Evolutionary conservation across 2,797 vertebrate genomes (phyloP).

Genomic region (Gouania willdenowi): DNA sequence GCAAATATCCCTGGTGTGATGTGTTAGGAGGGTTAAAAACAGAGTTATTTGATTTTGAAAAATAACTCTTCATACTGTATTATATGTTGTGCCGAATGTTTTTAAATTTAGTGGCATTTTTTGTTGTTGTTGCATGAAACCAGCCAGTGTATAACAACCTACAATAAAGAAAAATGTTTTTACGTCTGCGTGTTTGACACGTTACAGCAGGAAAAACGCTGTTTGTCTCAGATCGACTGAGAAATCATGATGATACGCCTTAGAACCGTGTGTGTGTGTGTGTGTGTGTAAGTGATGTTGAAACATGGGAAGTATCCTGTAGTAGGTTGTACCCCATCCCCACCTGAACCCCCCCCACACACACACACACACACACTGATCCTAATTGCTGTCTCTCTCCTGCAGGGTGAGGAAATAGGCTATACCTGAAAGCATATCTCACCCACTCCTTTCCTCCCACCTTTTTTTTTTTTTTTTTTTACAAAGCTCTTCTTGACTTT

Average conservation of each 20-base stretch:
- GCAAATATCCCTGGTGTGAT: too few relatives aligned
- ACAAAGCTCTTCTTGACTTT: neutral
- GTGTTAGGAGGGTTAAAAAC: too few relatives aligned
- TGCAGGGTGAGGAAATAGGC: slow-evolving; percentile 57
- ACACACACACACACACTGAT: slow-evolving; percentile 19
- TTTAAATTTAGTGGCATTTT: too few relatives aligned
- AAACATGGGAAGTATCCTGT: slow-evolving; percentile 27
- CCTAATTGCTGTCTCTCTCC: slow-evolving; percentile 60
- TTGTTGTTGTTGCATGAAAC: too few relatives aligned
- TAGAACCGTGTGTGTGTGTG: slow-evolving; percentile 7
- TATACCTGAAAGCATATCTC: slow-evolving; percentile 53
- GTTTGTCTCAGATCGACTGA: slow-evolving; percentile 14
- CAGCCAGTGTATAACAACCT: neutral
- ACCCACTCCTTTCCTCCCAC: slow-evolving; percentile 25
- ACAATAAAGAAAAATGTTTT: neutral
- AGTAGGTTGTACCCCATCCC: slow-evolving; percentile 15
- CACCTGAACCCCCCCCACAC: slow-evolving; percentile 15
- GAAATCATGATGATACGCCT: slow-evolving; percentile 9
- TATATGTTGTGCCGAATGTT: too few relatives aligned
- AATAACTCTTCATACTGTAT: too few relatives aligned
- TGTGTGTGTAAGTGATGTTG: slow-evolving; percentile 34
- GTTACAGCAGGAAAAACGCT: neutral
- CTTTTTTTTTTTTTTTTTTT: neutral
- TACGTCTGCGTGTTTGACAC: neutral
- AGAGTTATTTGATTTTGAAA: too few relatives aligned